phyloP scores from a whole-genome alignment of 2,113 vertebrate species.

The Pterocles gutturalis region DNA sequence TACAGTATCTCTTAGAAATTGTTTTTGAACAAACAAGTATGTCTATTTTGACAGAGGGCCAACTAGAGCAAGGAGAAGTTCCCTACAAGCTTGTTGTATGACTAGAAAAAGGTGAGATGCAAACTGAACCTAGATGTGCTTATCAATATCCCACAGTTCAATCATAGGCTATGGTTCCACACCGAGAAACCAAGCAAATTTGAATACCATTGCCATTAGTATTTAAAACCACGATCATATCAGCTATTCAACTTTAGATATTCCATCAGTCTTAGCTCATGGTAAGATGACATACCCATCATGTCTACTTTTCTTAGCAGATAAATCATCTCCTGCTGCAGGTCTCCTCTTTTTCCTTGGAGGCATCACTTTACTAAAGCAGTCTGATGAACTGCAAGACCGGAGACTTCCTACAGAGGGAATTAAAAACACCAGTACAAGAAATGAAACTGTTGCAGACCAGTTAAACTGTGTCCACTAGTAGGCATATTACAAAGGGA shows the following conservation, averaged over 20 bases:
- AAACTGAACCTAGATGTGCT: neutral
- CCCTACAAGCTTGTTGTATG: neutral
- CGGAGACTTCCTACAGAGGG: conserved; percentile 80
- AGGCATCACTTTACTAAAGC: conserved; percentile 97
- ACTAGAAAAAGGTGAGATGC: neutral
- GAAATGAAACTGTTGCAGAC: conserved; percentile 63
- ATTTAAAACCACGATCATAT: conserved; percentile 13
- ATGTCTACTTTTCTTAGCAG: conserved; percentile 97
- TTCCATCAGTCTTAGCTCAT: conserved; percentile 5
- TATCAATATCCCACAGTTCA: neutral
- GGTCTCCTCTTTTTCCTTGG: conserved; percentile 99
- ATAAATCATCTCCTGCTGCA: conserved; percentile 93
- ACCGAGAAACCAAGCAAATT: conserved; percentile 26
- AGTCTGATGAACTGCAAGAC: conserved; percentile 88
- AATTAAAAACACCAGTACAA: conserved; percentile 70
- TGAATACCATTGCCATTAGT: conserved; percentile 22
- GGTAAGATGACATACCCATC: conserved; percentile 86
- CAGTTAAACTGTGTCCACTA: conserved; percentile 50
- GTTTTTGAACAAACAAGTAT: neutral
- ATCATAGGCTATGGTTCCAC: conserved; percentile 12
- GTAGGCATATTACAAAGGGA: conserved; percentile 35
- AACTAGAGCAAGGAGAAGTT: neutral
- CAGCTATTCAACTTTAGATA: conserved; percentile 42
- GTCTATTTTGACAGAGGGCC: neutral
- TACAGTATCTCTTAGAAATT: neutral